Conservation (phyloP, 1,140 invertebrate species). For the Holotrichia oblita region DNA sequence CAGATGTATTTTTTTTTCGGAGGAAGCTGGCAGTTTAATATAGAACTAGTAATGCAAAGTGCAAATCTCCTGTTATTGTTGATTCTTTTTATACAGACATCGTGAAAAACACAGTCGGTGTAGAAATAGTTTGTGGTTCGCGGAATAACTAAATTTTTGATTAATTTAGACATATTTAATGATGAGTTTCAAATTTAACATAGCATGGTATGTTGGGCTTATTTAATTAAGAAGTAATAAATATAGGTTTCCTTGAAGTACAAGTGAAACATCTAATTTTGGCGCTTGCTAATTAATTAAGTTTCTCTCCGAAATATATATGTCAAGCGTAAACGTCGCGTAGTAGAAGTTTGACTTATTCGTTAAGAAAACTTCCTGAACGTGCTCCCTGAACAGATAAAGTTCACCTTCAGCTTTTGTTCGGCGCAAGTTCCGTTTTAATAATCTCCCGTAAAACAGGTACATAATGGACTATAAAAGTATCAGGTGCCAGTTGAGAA, state of each 20-base stretch:
- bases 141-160: too few relatives aligned
- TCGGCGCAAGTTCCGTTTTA: constrained; percentile 8
- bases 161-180: too few relatives aligned
- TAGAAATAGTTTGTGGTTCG: too few relatives aligned
- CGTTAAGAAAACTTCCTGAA: neutral
- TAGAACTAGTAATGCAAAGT: too few relatives aligned
- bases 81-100: too few relatives aligned
- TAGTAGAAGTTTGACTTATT: neutral
- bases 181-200: too few relatives aligned
- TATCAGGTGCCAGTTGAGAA: constrained; percentile 12
- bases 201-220: too few relatives aligned
- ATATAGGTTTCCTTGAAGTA: neutral
- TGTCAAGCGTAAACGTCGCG: neutral
- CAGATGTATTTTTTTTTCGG: too few relatives aligned
- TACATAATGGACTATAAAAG: constrained; percentile 28
- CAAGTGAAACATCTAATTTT: neutral
- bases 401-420: constrained; percentile 1
- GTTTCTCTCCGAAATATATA: neutral
- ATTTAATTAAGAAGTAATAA: neutral
- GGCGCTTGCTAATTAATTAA: neutral
- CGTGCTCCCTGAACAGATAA: constrained; percentile 3
- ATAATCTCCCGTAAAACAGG: constrained; percentile 9
- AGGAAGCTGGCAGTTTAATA: too few relatives aligned
- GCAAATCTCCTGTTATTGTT: too few relatives aligned
- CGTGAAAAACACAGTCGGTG: too few relatives aligned